phyloP scores from a whole-genome alignment of 2,888 invertebrate genomes.

The Fragum fragum region DNA sequence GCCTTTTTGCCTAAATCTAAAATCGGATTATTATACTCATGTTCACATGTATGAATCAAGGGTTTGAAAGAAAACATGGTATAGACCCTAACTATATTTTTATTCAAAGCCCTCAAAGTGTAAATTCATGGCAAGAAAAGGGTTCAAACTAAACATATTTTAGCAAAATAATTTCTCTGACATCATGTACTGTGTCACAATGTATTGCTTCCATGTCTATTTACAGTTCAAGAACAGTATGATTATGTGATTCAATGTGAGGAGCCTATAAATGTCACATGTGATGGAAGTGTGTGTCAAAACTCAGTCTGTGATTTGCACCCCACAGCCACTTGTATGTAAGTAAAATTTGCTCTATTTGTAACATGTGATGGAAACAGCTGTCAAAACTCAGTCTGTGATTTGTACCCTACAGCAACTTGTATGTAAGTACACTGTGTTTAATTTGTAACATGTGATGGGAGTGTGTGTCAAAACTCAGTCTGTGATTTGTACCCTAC shows the following conservation, averaged over 20 bases:
- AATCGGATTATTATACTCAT: too few species aligned
- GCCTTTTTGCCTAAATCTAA: too few species aligned
- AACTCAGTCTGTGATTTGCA: not conserved
- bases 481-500: not conserved
- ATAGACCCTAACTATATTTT: too few species aligned
- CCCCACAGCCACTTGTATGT: constrained; percentile 23
- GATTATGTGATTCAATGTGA: not conserved
- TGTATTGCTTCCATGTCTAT: not conserved
- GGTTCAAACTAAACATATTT: too few species aligned
- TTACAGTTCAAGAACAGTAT: not conserved
- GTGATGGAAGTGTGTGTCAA: constrained; percentile 16
- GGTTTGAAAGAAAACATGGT: too few species aligned
- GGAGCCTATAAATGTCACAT: not conserved
- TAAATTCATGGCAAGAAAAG: too few species aligned
- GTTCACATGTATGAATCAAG: too few species aligned
- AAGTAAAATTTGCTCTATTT: not conserved
- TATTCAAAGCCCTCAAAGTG: too few species aligned
- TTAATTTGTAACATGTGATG: not conserved
- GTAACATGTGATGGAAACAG: not conserved
- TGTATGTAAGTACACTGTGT: constrained; percentile 22
- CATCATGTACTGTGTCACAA: too few species aligned
- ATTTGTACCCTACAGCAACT: constrained; percentile 9
- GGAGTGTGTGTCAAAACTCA: constrained; percentile 5
- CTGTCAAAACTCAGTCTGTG: not conserved
- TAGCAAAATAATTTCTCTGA: too few species aligned